Evolutionary conservation across 2,888 invertebrate genomes (phyloP).

Genomic region (Tetanocera ferruginea): DNA sequence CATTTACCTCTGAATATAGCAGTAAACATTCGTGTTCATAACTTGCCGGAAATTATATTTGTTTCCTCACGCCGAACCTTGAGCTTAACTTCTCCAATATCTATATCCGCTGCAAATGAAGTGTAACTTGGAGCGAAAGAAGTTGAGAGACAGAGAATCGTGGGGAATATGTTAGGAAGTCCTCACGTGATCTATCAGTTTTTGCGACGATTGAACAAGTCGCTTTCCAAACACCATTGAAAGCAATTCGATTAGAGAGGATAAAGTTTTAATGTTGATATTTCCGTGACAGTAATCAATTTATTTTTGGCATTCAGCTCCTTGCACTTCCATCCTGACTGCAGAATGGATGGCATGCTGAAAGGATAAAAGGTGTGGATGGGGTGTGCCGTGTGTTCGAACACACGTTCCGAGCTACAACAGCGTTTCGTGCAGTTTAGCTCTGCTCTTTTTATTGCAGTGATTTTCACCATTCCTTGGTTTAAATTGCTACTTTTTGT

Average conservation of each 20-base stretch:
- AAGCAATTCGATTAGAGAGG: slow-evolving; percentile 41
- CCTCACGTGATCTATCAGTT: slow-evolving; percentile 51
- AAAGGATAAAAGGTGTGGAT: not conserved
- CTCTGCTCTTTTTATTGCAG: slow-evolving; percentile 52
- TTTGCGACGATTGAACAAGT: slow-evolving; percentile 25
- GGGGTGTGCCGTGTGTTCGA: slow-evolving; percentile 11
- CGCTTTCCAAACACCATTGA: slow-evolving; percentile 20
- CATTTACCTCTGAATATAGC: too few species aligned
- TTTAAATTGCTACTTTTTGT: not conserved
- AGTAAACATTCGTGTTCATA: slow-evolving; percentile 10
- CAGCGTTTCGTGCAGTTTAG: not conserved
- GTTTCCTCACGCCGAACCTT: slow-evolving; percentile 49
- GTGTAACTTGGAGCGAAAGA: not conserved
- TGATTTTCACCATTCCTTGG: slow-evolving; percentile 53
- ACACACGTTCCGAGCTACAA: slow-evolving; percentile 20
- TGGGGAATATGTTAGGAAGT: not conserved
- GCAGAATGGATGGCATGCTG: not conserved
- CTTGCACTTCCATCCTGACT: not conserved
- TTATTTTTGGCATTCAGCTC: slow-evolving; percentile 65
- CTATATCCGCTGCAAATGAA: slow-evolving; percentile 39
- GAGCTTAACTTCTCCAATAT: slow-evolving; percentile 33
- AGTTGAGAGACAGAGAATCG: not conserved
- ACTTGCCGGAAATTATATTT: slow-evolving; percentile 54
- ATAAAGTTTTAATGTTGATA: slow-evolving; percentile 57
- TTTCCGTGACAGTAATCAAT: slow-evolving; percentile 70